Evolutionary conservation across 2,888 invertebrate species (phyloP).

Genomic region (Matsumyia berberina): DNA sequence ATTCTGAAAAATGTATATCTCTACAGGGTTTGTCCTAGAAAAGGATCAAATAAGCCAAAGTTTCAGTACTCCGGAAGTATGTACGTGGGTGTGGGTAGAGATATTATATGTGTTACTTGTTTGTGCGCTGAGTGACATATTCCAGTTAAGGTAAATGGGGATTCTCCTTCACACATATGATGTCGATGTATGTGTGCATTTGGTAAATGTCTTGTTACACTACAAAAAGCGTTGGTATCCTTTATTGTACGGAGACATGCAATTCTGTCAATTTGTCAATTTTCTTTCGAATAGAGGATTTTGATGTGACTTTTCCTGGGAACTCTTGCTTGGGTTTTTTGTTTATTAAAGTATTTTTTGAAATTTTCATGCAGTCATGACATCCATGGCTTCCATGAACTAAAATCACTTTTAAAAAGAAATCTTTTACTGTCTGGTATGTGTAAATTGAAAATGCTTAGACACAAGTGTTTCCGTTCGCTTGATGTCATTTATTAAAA

Average conservation of each 20-base stretch:
- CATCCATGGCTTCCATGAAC: too few relatives aligned
- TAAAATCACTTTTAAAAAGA: constrained; percentile 23
- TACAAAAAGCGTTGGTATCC: constrained; percentile 36
- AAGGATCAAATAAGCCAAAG: constrained; percentile 65
- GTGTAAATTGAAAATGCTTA: constrained; percentile 29
- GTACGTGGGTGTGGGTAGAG: constrained; percentile 25
- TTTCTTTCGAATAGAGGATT: constrained; percentile 41
- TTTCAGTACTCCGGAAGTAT: constrained; percentile 44
- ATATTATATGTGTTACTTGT: constrained; percentile 56
- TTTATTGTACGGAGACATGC: constrained; percentile 68
- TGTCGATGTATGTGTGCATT: constrained; percentile 37
- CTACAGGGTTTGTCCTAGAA: constrained; percentile 30
- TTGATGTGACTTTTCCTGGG: constrained; percentile 49
- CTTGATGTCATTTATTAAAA: constrained; percentile 53
- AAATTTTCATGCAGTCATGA: constrained; percentile 35
- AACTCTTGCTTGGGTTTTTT: constrained; percentile 38
- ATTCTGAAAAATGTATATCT: constrained; percentile 29
- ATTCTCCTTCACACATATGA: constrained; percentile 62
- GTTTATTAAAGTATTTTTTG: constrained; percentile 26
- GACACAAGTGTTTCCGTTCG: constrained; percentile 41
- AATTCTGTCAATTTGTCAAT: constrained; percentile 75
- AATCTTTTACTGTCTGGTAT: constrained; percentile 25
- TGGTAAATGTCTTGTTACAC: constrained; percentile 34
- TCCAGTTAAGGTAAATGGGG: constrained; percentile 70
- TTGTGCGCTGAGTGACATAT: constrained; percentile 63